These are phyloP conservation scores for Melanotaenia pygmaea DNA, from an alignment of 2,797 vertebrate genomes.

Conservation along the genomic window DNA sequence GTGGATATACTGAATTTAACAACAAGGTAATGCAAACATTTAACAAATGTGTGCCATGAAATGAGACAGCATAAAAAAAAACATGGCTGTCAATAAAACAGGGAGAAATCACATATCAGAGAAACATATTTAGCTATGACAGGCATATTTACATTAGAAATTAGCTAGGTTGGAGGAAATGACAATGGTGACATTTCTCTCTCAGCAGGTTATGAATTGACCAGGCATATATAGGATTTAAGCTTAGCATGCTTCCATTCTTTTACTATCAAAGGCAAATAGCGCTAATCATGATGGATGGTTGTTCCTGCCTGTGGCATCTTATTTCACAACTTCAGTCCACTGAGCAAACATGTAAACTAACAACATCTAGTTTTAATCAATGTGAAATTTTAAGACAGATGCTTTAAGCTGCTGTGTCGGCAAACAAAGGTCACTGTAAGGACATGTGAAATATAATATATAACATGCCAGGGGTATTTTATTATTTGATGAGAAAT, in stretches of 20 bases:
- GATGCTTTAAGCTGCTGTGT: constrained; percentile 34
- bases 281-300: constrained; percentile 54
- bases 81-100: constrained; percentile 12
- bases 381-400: constrained; percentile 52
- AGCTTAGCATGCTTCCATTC: constrained; percentile 28
- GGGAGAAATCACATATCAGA: constrained; percentile 32
- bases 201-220: constrained; percentile 27
- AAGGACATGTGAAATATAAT: constrained; percentile 61
- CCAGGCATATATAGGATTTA: constrained; percentile 35
- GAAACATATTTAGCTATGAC: constrained; percentile 17
- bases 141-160: constrained; percentile 24
- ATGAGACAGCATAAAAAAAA: constrained; percentile 8
- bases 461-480: constrained; percentile 50
- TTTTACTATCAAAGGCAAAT: constrained; percentile 30
- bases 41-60: constrained; percentile 8
- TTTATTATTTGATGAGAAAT: constrained; percentile 70
- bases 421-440: constrained; percentile 64
- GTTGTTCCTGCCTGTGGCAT: constrained; percentile 24
- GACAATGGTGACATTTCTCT: constrained; percentile 41
- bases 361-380: constrained; percentile 51
- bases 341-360: constrained; percentile 31
- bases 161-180: constrained; percentile 15
- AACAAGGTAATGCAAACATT: neutral
- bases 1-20: too few species aligned
- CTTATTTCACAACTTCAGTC: constrained; percentile 36